Base-by-base conservation (phyloP, 2,113 vertebrate species). In the Vanacampus margaritifer region DNA sequence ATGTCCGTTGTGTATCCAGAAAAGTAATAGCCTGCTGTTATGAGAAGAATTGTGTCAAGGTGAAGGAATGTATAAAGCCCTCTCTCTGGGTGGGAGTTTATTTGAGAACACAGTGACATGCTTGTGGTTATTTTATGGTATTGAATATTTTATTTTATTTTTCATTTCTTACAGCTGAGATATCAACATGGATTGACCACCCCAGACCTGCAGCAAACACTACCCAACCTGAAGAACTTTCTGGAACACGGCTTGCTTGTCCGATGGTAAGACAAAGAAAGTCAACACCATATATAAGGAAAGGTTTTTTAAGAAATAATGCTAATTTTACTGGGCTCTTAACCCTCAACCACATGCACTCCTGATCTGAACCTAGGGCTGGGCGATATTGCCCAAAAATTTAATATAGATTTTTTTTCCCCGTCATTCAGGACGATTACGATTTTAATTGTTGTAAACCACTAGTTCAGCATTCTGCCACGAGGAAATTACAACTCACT, bases 141-240 rank as follows among this genome's bases (percentile, higher is more conserved):
- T n/a, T n/a, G n/a, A n/a, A n/a, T n/a, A n/a, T n/a, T 76, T 37
- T 79, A 28, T 72, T 76, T 53, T 35, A 61, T 74, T 89, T 3
- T 53, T 35, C 63, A 72, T 89, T 3, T 78, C 68, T 89, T 89
- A 83, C 56, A 99, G 97, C 92, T 99, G 87, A 93, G 96, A 81
- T 98, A 99, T 75, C 97, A 98, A 74, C 96, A 98, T 51, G 94
- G 95, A 51, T 84, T 99, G 76, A 95, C 95, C 82, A 99, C 97
- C 69, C 95, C 97, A 41, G 96, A 98, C 81, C 91, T 99, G 82
- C 93, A 95, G 71, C 96, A 97, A 86, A 99, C 96, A n/a, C 92
- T 98, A 72, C 96, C 96, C 46, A 99, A 99, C 89, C 90, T 99
- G 89, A 99, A 98, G 90, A 94, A 93, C 91, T 99, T 98, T 82